Percentiles rank a stretch among this genome's conserved stretches.
These are phyloP conservation scores for Miichthys miiuy DNA, from an alignment of 2,797 vertebrate species.

Conservation along the genomic window DNA sequence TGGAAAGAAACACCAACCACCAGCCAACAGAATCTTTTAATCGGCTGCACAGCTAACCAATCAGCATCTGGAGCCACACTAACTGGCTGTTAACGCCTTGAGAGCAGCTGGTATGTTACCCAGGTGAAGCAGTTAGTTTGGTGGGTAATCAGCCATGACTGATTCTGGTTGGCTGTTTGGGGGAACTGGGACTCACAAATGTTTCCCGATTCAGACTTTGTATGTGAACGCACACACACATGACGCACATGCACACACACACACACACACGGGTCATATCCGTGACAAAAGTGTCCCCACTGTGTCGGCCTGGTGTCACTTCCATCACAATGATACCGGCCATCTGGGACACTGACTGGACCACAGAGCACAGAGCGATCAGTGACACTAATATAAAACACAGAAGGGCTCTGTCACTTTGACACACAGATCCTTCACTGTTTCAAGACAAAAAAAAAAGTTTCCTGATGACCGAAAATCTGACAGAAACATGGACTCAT, in stretches of 20 bases:
- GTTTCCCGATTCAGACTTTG: conserved; percentile 19
- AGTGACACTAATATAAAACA: not conserved
- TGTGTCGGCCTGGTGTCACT: conserved; percentile 27
- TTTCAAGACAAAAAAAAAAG: not conserved
- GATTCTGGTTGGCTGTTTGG: conserved; percentile 1
- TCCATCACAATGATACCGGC: conserved; percentile 19
- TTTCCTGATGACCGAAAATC: not conserved
- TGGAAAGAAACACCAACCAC: not conserved
- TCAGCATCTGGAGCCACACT: conserved; percentile 19
- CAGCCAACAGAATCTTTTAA: not conserved
- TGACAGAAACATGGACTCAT: not conserved
- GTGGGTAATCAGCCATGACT: conserved; percentile 37
- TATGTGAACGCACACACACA: not conserved
- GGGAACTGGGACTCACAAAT: not conserved
- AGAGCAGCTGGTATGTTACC: conserved; percentile 20
- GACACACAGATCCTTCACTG: not conserved
- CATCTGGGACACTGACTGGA: conserved; percentile 42
- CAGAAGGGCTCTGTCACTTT: not conserved
- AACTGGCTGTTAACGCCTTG: not conserved
- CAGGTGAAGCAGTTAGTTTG: conserved; percentile 32
- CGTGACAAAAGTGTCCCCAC: conserved; percentile 5
- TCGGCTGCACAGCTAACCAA: conserved; percentile 6
- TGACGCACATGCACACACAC: conserved; percentile 17
- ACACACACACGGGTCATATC: conserved; percentile 27
- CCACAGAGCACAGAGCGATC: not conserved